Conservation (phyloP, 2,797 vertebrate species). For the Microctenopoma lineatum region DNA sequence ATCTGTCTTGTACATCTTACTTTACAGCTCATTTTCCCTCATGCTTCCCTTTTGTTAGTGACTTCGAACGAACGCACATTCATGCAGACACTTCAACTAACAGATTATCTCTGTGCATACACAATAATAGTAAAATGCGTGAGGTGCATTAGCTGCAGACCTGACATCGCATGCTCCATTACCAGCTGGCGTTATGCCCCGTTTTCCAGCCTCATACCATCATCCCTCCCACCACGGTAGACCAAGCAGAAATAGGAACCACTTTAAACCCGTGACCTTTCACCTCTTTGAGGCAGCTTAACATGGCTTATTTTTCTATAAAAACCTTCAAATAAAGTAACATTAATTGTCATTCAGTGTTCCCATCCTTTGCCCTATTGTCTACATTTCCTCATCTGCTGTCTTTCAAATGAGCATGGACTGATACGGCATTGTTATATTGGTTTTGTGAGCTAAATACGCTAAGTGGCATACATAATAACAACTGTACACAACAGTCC, state of each 20-base stretch:
- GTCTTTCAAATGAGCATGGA: slow-evolving; percentile 35
- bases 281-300: slow-evolving; percentile 23
- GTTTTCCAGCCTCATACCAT: slow-evolving; percentile 24
- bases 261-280: slow-evolving; percentile 37
- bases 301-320: slow-evolving; percentile 1
- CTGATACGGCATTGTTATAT: slow-evolving; percentile 14
- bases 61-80: slow-evolving; percentile 25
- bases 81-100: slow-evolving; percentile 6
- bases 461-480: slow-evolving; percentile 28
- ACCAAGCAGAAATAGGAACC: slow-evolving; percentile 16
- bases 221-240: slow-evolving; percentile 25
- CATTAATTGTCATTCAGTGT: background rate
- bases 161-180: slow-evolving; percentile 52
- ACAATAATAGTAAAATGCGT: slow-evolving; percentile 36
- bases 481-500: slow-evolving; percentile 40
- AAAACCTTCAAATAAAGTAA: slow-evolving; percentile 13
- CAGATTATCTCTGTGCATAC: slow-evolving; percentile 18
- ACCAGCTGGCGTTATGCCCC: slow-evolving; percentile 32
- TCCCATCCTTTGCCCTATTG: background rate
- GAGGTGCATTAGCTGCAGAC: slow-evolving; percentile 47
- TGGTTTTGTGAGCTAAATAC: slow-evolving; percentile 30
- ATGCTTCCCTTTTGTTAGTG: background rate
- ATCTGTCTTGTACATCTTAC: background rate
- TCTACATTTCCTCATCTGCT: background rate
- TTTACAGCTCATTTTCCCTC: background rate